Evolutionary conservation across 2,797 vertebrate genomes (phyloP).

Genomic region (Phrynocephalus forsythii): DNA sequence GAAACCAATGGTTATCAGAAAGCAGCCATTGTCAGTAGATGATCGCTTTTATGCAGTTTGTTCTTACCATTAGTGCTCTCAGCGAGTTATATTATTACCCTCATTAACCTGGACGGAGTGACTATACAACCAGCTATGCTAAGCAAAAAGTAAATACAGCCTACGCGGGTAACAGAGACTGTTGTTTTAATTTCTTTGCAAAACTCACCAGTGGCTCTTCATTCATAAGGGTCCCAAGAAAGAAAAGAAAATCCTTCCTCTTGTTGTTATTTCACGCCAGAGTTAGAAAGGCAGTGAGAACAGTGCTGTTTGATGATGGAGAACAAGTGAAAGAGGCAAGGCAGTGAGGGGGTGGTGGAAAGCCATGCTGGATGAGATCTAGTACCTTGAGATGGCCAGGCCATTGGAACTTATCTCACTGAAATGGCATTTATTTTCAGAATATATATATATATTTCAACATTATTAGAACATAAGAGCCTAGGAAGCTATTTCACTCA

Average conservation of each 20-base stretch:
- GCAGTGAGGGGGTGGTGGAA: background rate
- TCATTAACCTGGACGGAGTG: background rate
- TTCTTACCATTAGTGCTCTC: background rate
- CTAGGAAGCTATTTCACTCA: no score
- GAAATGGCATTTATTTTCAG: background rate
- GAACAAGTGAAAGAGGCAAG: no score
- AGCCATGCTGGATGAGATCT: background rate
- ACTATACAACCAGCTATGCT: background rate
- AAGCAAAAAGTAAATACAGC: slow-evolving; percentile 13
- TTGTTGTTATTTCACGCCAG: background rate
- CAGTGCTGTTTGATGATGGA: no score
- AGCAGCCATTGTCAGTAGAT: no score
- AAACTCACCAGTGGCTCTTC: no score
- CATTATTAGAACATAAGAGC: no score
- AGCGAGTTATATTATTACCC: background rate
- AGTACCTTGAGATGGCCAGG: background rate
- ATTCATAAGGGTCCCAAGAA: background rate
- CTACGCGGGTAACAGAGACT: no score
- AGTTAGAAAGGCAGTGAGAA: background rate
- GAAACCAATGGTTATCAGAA: background rate
- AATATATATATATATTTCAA: no score
- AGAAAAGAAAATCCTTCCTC: background rate
- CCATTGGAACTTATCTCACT: background rate
- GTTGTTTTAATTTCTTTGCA: background rate
- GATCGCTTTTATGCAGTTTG: background rate